These are phyloP conservation scores for Caenorhabditis doughertyi DNA, from an alignment of 2,888 invertebrate genomes.

Conservation along the genomic window DNA sequence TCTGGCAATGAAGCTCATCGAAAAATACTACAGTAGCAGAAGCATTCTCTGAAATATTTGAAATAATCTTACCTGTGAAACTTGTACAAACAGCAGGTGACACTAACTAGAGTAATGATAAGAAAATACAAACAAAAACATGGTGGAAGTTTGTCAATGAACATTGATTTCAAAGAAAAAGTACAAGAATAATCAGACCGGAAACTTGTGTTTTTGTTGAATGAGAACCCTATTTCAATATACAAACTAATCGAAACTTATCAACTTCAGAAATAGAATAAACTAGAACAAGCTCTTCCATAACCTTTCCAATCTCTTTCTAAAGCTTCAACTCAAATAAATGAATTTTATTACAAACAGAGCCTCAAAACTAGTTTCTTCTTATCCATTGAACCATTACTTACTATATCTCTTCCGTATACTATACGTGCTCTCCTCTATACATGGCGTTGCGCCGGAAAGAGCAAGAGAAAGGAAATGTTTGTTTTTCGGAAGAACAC, in stretches of 20 bases:
- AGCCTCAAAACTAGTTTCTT: constrained; percentile 12
- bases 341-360: constrained; percentile 22
- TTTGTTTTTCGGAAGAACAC: constrained; percentile 36
- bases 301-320: background rate
- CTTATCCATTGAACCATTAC: background rate
- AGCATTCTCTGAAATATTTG: background rate
- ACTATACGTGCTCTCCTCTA: constrained; percentile 37
- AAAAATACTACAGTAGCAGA: background rate
- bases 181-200: background rate
- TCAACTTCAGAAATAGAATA: constrained; percentile 32
- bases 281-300: constrained; percentile 27
- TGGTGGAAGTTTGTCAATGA: constrained; percentile 26
- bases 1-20: background rate
- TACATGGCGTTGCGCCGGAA: constrained; percentile 32
- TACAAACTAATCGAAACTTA: background rate
- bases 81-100: constrained; percentile 18
- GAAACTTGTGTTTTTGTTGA: background rate
- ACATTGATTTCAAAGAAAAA: constrained; percentile 29
- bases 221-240: background rate
- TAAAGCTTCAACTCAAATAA: constrained; percentile 50
- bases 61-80: background rate
- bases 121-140: constrained; percentile 4
- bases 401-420: constrained; percentile 15
- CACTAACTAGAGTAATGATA: constrained; percentile 11
- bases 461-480: constrained; percentile 9